These are phyloP conservation scores for Plutella xylostella DNA, from an alignment of 2,888 invertebrate genomes.

Conservation along the genomic window DNA sequence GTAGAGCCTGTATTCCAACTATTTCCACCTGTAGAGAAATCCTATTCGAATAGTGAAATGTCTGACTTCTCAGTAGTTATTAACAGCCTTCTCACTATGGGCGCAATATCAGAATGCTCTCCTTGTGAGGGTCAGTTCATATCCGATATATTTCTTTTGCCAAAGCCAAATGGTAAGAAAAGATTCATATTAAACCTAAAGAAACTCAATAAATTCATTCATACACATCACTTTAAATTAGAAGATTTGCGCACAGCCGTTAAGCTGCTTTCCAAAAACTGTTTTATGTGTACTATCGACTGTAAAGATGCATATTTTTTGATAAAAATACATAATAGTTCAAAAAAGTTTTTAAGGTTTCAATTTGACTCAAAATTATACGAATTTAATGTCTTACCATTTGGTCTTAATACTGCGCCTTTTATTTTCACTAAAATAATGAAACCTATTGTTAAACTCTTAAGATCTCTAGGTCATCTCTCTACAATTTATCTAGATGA, in stretches of 20 bases:
- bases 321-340: neutral
- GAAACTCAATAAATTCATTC: neutral
- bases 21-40: neutral
- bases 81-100: neutral
- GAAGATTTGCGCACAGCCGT: conserved; percentile 1
- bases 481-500: neutral
- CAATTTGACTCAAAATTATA: neutral
- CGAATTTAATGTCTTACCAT: neutral
- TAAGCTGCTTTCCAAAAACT: neutral
- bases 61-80: neutral
- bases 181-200: conserved; percentile 4
- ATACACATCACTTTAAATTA: conserved; percentile 3
- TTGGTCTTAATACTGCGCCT: neutral
- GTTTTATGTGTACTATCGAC: neutral
- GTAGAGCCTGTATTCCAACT: neutral
- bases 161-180: conserved; percentile 1
- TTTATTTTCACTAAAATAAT: neutral
- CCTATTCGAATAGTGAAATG: neutral
- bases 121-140: neutral
- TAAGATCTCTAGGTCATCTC: neutral
- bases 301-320: conserved; percentile 1
- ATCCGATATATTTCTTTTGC: neutral
- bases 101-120: neutral
- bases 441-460: neutral
- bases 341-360: neutral